Evolutionary conservation across 2,113 vertebrate species (phyloP), one percentile per base, ranked within the genome.

Genomic region (Gnathochromis pfefferi): DNA sequence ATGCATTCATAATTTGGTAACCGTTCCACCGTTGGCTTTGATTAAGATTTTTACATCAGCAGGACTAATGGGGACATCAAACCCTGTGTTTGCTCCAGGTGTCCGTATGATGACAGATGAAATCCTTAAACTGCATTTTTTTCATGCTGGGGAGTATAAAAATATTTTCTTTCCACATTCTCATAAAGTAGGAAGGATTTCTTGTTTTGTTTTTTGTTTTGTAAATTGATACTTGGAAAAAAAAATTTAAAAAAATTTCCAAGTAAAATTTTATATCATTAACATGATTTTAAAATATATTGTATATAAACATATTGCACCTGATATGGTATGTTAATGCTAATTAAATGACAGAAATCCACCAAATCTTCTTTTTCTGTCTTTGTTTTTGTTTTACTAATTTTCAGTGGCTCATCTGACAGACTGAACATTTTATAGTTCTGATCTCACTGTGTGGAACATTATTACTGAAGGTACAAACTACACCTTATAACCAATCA

Each of bases 1-100:
- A 65, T 1, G 38, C 89, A 93, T 96, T 96, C 92, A 95, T 93
- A 14, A 21, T 57, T 78, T 70, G 85, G 28, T 82, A 42, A 86
- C 78, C 28, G 80, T 85, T 89, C 90, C 86, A 83, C 87, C 42
- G 4, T 84, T 75, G 87, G 83, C 84, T 91, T 92, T 92, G 87
- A 93, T 91, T 92, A 57, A 87, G 84, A 91, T 60, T 93, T 65
- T 94, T 95, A 85, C 94, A 91, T 90, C 84, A 26, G 80, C 31
- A 5, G 58, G 35, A 51, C 73, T 78, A 87, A 89, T 85, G 75
- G 73, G 81, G 79, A 78, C 87, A 87, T 88, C 33, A 45, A 68
- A 85, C 17, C 79, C 45, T 23, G 9, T 86, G 87, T 94, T 94
- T 86, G 80, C 89, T 91, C 45, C 80, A 89, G 86, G 79, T 92